Evolutionary conservation across 2,113 vertebrate species (phyloP).

Genomic region (Acrocephalus arundinaceus): DNA sequence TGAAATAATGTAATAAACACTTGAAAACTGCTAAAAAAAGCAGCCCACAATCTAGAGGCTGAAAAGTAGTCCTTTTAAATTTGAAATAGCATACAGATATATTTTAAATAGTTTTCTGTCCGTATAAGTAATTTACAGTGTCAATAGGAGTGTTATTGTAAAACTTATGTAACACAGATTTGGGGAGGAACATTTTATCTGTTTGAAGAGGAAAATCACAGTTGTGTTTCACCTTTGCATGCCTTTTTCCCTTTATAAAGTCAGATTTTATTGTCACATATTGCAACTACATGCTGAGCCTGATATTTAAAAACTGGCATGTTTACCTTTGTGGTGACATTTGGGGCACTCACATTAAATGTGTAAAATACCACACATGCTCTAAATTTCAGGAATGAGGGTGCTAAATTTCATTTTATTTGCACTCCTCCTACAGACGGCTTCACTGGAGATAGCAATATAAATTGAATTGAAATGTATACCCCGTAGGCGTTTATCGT

Average conservation of each 20-base stretch:
- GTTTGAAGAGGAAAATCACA: background rate
- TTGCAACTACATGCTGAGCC: background rate
- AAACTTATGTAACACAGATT: background rate
- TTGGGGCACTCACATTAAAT: background rate
- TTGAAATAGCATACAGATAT: background rate
- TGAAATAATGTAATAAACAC: background rate
- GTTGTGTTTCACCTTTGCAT: background rate
- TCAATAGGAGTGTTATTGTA: background rate
- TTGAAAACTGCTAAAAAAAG: background rate
- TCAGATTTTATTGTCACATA: slow-evolving; percentile 5
- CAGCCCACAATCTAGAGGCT: background rate
- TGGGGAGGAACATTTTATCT: background rate
- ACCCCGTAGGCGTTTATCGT: background rate
- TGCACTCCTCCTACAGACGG: background rate
- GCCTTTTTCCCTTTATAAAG: background rate
- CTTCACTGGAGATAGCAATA: background rate
- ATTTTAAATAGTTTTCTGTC: background rate
- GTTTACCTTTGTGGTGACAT: slow-evolving; percentile 13
- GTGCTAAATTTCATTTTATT: slow-evolving; percentile 40
- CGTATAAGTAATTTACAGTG: background rate
- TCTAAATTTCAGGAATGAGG: background rate
- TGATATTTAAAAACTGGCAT: slow-evolving; percentile 18
- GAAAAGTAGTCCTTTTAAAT: background rate
- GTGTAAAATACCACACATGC: slow-evolving; percentile 3
- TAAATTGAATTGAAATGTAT: background rate